A percentile compares a stretch with the other conserved stretches of the same genome.
Evolutionary conservation across 2,888 invertebrate genomes (phyloP).

Genomic region (Drosophila melanosoma): DNA sequence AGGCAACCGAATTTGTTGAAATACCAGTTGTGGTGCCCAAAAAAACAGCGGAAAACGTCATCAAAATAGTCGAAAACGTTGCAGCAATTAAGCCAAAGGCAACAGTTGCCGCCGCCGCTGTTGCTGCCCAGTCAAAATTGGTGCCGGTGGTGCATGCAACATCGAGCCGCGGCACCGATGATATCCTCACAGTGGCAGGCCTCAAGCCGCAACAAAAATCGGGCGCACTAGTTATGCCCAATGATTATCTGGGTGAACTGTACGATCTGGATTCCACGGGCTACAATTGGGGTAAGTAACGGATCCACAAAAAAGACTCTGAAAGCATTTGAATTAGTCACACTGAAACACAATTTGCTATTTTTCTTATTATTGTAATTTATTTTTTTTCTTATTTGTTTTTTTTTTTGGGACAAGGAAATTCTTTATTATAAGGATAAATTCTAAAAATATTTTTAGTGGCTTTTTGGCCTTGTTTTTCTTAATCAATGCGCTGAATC

Average conservation of each 20-base stretch:
- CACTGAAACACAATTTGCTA: neutral
- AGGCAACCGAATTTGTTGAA: constrained; percentile 68
- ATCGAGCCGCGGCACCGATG: constrained; percentile 68
- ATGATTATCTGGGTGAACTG: constrained; percentile 80
- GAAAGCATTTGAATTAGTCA: neutral
- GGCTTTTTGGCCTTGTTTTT: neutral
- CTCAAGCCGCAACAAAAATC: constrained; percentile 69
- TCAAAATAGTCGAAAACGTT: constrained; percentile 31
- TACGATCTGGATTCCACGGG: constrained; percentile 77
- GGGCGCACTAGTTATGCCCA: constrained; percentile 75
- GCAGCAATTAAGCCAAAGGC: constrained; percentile 16
- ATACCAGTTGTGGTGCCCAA: constrained; percentile 43
- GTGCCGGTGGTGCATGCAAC: constrained; percentile 16
- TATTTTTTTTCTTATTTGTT: neutral
- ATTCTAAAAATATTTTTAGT: neutral
- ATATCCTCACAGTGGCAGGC: constrained; percentile 68
- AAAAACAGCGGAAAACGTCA: constrained; percentile 15
- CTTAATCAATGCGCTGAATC: constrained; percentile 49
- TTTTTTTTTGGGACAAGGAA: too few species aligned
- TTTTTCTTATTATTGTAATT: neutral
- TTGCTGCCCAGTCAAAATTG: constrained; percentile 1
- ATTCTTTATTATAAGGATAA: neutral
- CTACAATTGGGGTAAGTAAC: constrained; percentile 83
- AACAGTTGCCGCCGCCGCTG: constrained; percentile 15
- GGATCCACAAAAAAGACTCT: neutral